Base-by-base conservation (phyloP, 1,140 invertebrate species). In the Leptinotarsa undecemlineata region DNA sequence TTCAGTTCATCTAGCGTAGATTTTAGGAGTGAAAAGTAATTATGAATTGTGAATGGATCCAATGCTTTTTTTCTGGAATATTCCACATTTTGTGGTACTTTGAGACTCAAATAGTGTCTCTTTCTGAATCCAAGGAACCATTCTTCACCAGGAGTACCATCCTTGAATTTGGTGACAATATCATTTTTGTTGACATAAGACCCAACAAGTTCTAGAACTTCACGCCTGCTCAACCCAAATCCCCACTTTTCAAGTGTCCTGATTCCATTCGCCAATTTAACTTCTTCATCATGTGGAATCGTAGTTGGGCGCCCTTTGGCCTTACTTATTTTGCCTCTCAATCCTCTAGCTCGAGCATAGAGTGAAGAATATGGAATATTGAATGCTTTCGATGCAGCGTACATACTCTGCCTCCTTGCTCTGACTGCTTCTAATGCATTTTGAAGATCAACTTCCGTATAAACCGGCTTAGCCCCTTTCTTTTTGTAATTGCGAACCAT, bases 41-140 rank as follows among this genome's bases (percentile, higher is more conserved):
- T n/a, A n/a, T n/a, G n/a, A n/a, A n/a, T n/a, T n/a, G n/a, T n/a
- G n/a, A n/a, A n/a, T n/a, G n/a, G n/a, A n/a, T n/a, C n/a, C n/a
- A n/a, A n/a, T n/a, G n/a, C n/a, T n/a, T n/a, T n/a, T n/a, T n/a
- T n/a, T n/a, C 62, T 64, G 11, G 2, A 19, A 64, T 64, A 64
- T 64, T 64, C 14, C 14, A 64, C 62, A 64, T 64, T 64, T 64
- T 64, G 62, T 64, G 62, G 62, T 19, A 64, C 11, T 21, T 64
- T 64, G 14, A 64, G 62, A 26, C 62, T 64, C 62, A 64, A 26
- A 64, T 64, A 4, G 68, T 85, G 76, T 14, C 84, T 74, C 72
- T 80, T 76, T 74, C 76, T 77, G 74, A 86, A 86, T 14, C 60
- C 66, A n/a, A 73, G 42, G 72, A 85, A 85, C 84, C 83, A 86